Evolutionary conservation across 37 sponge, comb jelly and placozoan genomes (phyloP).

Genomic region (Mnemiopsis leidyi): DNA sequence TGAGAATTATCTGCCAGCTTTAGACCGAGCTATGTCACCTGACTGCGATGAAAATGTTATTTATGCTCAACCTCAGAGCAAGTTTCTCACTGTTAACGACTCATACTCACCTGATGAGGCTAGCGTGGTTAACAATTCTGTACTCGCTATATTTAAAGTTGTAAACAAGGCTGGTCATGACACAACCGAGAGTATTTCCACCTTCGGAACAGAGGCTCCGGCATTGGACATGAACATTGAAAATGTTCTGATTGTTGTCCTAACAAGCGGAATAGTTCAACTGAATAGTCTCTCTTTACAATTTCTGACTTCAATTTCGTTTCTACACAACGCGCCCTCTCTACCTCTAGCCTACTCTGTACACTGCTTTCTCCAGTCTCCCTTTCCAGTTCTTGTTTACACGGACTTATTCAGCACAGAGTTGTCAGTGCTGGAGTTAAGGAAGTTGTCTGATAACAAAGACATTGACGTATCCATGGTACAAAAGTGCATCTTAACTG

Average conservation of each 20-base stretch:
- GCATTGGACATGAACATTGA: neutral
- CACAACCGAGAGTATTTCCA: neutral
- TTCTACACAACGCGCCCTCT: slow-evolving; percentile 15
- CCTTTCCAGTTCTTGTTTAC: neutral
- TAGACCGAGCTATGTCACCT: neutral
- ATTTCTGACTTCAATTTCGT: neutral
- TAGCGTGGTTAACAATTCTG: neutral
- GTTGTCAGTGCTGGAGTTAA: neutral
- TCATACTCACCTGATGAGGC: neutral
- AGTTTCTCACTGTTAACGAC: neutral
- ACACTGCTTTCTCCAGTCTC: neutral
- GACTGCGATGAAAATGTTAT: neutral
- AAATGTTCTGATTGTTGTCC: neutral
- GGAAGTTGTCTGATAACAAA: neutral
- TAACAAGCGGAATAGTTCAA: slow-evolving; percentile 43
- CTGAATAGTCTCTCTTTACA: slow-evolving; percentile 7
- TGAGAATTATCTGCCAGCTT: slow-evolving; percentile 19
- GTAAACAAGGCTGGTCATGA: neutral
- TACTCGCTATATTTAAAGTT: slow-evolving; percentile 4
- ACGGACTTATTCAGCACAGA: neutral
- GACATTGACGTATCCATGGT: neutral
- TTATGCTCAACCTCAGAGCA: neutral
- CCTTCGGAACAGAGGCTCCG: neutral
- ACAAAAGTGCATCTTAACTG: neutral
- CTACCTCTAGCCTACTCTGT: slow-evolving; percentile 9